Conservation (phyloP, 2,888 invertebrate genomes). For the Campoplex capitator region DNA sequence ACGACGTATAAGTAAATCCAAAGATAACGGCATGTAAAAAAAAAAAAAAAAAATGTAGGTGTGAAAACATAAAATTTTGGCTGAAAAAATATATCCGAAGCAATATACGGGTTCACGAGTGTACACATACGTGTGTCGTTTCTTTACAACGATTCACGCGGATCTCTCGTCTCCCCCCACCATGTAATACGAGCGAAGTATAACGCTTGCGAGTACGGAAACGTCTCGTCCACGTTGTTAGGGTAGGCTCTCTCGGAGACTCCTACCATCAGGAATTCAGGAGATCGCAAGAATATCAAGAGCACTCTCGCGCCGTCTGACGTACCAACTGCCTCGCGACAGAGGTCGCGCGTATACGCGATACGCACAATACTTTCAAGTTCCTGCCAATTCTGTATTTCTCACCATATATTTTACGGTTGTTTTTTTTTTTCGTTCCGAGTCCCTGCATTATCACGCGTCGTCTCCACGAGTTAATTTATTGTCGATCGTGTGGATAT, state of each 20-base stretch:
- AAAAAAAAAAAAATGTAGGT: background rate
- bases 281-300: conserved; percentile 59
- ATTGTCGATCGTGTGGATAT: background rate
- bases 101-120: background rate
- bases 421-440: background rate
- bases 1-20: too few species aligned
- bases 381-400: conserved; percentile 13
- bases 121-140: conserved; percentile 17
- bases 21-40: background rate
- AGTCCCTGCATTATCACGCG: too few species aligned
- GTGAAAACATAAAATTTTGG: background rate
- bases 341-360: background rate
- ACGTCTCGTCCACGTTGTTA: conserved; percentile 72
- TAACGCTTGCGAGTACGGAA: conserved; percentile 59
- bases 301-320: conserved; percentile 58
- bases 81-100: background rate
- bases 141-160: conserved; percentile 35
- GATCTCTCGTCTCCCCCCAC: conserved; percentile 65
- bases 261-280: conserved; percentile 75
- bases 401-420: background rate
- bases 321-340: background rate
- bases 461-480: background rate
- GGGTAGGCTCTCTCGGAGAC: conserved; percentile 80
- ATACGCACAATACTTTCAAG: background rate
- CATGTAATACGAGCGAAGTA: conserved; percentile 37